phyloP scores from a whole-genome alignment of 2,113 vertebrate genomes.

The Gasterosteus aculeatus region DNA sequence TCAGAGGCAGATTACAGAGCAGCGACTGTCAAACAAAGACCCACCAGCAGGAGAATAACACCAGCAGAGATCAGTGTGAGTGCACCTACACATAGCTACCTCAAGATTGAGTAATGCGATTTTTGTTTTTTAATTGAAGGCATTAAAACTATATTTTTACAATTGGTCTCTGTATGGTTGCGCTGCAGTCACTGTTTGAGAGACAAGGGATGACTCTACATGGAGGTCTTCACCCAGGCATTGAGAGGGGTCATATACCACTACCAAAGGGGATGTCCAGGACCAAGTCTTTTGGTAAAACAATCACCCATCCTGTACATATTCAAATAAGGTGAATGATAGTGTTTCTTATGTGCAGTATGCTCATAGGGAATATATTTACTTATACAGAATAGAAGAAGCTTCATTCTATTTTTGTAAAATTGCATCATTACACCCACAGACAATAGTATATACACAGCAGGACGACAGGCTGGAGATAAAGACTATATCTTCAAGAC shows the following conservation, averaged over 20 bases:
- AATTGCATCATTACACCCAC: neutral
- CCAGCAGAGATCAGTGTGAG: slow-evolving; percentile 97
- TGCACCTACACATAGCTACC: slow-evolving; percentile 24
- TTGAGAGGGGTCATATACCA: slow-evolving; percentile 90
- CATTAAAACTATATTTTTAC: slow-evolving; percentile 5
- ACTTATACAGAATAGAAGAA: slow-evolving; percentile 12
- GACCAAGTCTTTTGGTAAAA: slow-evolving; percentile 96
- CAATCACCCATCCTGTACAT: slow-evolving; percentile 50
- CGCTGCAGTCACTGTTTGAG: slow-evolving; percentile 91
- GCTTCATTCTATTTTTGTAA: slow-evolving; percentile 5
- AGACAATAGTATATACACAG: neutral
- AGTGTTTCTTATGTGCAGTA: slow-evolving; percentile 48
- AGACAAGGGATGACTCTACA: slow-evolving; percentile 93
- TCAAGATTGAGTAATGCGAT: neutral
- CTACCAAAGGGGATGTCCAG: slow-evolving; percentile 93
- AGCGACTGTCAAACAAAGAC: slow-evolving; percentile 95
- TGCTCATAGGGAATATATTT: slow-evolving; percentile 27
- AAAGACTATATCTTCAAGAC: neutral
- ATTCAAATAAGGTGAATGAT: slow-evolving; percentile 54
- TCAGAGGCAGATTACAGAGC: slow-evolving; percentile 91
- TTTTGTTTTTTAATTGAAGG: neutral
- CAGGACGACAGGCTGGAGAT: slow-evolving; percentile 3
- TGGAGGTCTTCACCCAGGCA: slow-evolving; percentile 81
- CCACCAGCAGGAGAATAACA: slow-evolving; percentile 94
- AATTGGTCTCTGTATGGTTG: neutral